Conservation (phyloP, 2,797 vertebrate species). For the Pempheris klunzingeri region DNA sequence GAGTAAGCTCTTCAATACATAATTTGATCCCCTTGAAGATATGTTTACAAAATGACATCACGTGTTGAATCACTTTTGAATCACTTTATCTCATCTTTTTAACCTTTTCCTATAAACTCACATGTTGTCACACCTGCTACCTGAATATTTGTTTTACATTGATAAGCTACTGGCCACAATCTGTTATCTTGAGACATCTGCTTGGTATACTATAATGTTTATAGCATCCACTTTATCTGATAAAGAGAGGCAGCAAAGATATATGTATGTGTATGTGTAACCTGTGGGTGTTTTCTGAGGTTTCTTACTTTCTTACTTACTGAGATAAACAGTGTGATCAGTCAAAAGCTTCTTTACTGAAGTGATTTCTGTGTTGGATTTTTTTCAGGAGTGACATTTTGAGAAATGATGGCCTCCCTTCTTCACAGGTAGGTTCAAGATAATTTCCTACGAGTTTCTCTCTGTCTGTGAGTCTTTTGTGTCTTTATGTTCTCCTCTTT, state of each 20-base stretch:
- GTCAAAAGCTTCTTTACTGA: constrained; percentile 5
- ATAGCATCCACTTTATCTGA: constrained; percentile 36
- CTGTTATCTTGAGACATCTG: constrained; percentile 20
- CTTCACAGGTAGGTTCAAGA: constrained; percentile 62
- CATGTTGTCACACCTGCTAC: not conserved
- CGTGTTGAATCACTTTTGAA: not conserved
- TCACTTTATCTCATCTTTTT: not conserved
- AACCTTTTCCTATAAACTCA: not conserved
- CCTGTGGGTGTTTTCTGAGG: not conserved
- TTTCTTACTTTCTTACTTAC: constrained; percentile 8
- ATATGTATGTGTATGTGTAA: not conserved
- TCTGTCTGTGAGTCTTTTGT: constrained; percentile 5
- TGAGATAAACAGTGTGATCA: not conserved
- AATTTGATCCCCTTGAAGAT: not conserved
- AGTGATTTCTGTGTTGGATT: constrained; percentile 22
- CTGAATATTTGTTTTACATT: constrained; percentile 21
- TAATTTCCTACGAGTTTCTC: not conserved
- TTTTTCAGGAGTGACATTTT: constrained; percentile 69
- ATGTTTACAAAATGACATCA: not conserved
- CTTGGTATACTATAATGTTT: constrained; percentile 20
- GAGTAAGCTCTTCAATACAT: constrained; percentile 79
- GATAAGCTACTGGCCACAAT: constrained; percentile 26
- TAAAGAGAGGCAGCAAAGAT: constrained; percentile 31
- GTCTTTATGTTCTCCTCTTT: not conserved
- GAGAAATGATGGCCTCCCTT: constrained; percentile 47